Base-by-base conservation (phyloP, 2,888 invertebrate genomes). In the Globia sparganii region DNA sequence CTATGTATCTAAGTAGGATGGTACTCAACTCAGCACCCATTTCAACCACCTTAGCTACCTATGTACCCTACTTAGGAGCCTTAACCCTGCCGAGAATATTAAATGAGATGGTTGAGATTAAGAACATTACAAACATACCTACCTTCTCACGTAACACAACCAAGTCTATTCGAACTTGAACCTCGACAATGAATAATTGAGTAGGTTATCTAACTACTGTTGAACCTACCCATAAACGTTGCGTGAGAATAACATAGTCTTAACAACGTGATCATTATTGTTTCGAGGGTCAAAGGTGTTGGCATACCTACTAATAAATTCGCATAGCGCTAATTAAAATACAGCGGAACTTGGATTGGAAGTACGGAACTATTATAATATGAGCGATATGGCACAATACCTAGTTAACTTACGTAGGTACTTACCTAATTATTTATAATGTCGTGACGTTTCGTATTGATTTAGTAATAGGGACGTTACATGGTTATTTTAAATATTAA, bases 191-290 rank as follows among this genome's bases (percentile, higher is more conserved):
- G 91, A 93, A 92, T 89, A 86, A 85, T 83, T 87, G 85, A 86
- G 40, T 65, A 75, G 37, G 59, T 69, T 80, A 75, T 56, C 68
- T 67, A 73, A 40, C 53, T 77, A 69, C 85, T 87, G 85, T 84
- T 87, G 86, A 58, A 72, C 84, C 81, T 88, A 90, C 89, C 89
- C 88, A 89, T 91, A 81, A 78, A 81, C 87, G 85, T 90, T 91
- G 86, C 93, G 94, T 95, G 95, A 91, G 94, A 95, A 95, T 90
- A 85, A 73, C 83, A 81, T 68, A 71, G 86, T 83, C 90, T 90
- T 90, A 91, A 94, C 94, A 92, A 92, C 91, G 91, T 88, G 87
- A 78, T 90, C 88, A 92, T 93, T 94, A 94, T 94, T 92, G 90
- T 92, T 92, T 91, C 90, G 94, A 92, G 93, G 94, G 95, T 94